Evolutionary conservation across 2,113 vertebrate genomes (phyloP), one percentile per base, ranked within the genome.

Genomic region (Dendrocopos noguchii): DNA sequence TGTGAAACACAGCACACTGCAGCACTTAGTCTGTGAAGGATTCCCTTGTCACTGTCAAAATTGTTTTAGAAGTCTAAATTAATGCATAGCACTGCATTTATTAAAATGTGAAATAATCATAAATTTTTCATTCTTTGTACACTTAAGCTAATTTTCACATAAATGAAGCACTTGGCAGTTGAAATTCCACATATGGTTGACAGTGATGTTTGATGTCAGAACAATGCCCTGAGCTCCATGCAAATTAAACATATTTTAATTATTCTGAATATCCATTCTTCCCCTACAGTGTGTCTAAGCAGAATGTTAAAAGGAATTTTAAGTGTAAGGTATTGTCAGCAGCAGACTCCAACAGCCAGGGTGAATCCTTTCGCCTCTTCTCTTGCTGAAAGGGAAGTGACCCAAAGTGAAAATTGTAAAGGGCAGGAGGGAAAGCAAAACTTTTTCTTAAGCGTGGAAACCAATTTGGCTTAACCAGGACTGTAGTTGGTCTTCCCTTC

Each of bases 101-200:
- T 98, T 98, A 98, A 98, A 98, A 98, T 97, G 98, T 98, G 98
- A 98, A 98, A 98, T 97, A 97, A 98, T 98, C 98, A 98, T 98
- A 98, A 98, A 98, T 98, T 98, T 98, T 98, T 98, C 97, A 98
- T 98, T 98, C 98, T 98, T 97, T 96, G 97, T 98, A 98, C 98
- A 98, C 98, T 98, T 98, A 98, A 98, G 98, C 98, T 98, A 98
- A 98, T 98, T 98, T 98, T 96, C 97, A 97, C 97, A 97, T 97
- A 98, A 98, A 98, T 98, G 97, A 98, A 98, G 97, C 97, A 97
- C 98, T 98, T 98, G 98, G 97, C 98, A 96, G 97, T 92, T 97
- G 97, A 97, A 97, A 97, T 98, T 96, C 96, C 96, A 94, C 97
- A 96, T 97, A 97, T 97, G 96, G 96, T 94, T 98, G 98, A 98